Conservation (phyloP, 2,888 invertebrate genomes). For the Aethes cnicana region DNA sequence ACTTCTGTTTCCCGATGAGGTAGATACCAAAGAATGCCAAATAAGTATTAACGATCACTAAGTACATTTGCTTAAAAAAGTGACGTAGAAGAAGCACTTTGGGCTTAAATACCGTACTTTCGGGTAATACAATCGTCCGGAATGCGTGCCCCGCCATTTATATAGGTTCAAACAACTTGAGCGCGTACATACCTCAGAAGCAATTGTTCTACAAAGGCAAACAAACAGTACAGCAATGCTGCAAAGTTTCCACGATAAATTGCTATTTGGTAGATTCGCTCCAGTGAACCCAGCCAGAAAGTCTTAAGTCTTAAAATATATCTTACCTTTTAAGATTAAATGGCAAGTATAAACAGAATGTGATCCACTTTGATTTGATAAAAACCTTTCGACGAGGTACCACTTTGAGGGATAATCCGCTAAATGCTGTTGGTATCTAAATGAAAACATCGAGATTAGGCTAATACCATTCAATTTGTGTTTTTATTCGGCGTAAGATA, state of each 20-base stretch:
- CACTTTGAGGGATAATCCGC: background rate
- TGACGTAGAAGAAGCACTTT: too few species aligned
- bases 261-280: constrained; percentile 14
- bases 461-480: too few species aligned
- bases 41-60: too few species aligned
- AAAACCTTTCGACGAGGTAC: background rate
- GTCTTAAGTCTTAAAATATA: background rate
- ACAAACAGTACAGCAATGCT: constrained; percentile 3
- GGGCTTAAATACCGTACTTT: too few species aligned
- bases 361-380: background rate
- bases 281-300: constrained; percentile 3
- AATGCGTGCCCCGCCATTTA: too few species aligned
- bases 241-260: constrained; percentile 9
- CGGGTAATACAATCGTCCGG: too few species aligned
- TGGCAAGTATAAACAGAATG: background rate
- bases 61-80: too few species aligned
- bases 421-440: background rate
- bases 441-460: too few species aligned
- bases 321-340: background rate
- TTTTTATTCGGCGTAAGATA: too few species aligned
- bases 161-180: background rate
- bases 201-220: constrained; percentile 6
- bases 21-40: too few species aligned
- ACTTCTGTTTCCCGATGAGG: too few species aligned
- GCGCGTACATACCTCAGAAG: background rate